These are phyloP conservation scores for Lycia hirtaria DNA, from an alignment of 2,888 invertebrate species.

Conservation along the genomic window DNA sequence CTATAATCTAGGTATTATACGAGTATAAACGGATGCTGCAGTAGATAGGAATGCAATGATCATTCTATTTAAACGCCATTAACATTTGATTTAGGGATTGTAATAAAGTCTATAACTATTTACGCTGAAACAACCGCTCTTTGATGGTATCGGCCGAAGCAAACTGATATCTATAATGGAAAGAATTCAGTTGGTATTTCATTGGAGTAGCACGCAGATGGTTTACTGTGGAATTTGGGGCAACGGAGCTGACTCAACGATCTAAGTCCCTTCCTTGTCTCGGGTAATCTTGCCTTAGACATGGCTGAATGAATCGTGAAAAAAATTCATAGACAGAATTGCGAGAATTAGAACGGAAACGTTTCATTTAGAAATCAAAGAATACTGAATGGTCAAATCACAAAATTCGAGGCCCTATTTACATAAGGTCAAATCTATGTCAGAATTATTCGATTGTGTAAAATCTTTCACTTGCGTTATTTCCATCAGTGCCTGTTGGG, in stretches of 20 bases:
- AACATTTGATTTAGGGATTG: slow-evolving; percentile 49
- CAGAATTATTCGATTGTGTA: too few relatives aligned
- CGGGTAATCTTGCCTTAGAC: slow-evolving; percentile 56
- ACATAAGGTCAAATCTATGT: too few relatives aligned
- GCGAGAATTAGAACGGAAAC: slow-evolving; percentile 11
- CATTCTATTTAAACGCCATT: slow-evolving; percentile 49
- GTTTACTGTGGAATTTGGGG: slow-evolving; percentile 80
- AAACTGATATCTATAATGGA: slow-evolving; percentile 48
- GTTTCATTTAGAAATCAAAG: too few relatives aligned
- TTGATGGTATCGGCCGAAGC: slow-evolving; percentile 46
- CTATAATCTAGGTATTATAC: background rate
- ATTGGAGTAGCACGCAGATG: slow-evolving; percentile 63
- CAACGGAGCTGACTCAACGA: slow-evolving; percentile 81
- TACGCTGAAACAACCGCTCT: slow-evolving; percentile 66
- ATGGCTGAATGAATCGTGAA: slow-evolving; percentile 7
- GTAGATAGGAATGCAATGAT: slow-evolving; percentile 16
- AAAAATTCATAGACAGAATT: slow-evolving; percentile 14
- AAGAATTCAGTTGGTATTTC: slow-evolving; percentile 56
- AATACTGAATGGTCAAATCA: too few relatives aligned
- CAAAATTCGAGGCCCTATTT: too few relatives aligned
- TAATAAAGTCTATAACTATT: slow-evolving; percentile 61
- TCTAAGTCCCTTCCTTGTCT: slow-evolving; percentile 76
- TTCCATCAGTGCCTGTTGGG: too few relatives aligned
- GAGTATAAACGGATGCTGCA: background rate
- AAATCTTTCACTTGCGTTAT: too few relatives aligned